These are phyloP conservation scores for Anser brachyrhynchus DNA, from an alignment of 2,113 vertebrate species.

Conservation along the genomic window DNA sequence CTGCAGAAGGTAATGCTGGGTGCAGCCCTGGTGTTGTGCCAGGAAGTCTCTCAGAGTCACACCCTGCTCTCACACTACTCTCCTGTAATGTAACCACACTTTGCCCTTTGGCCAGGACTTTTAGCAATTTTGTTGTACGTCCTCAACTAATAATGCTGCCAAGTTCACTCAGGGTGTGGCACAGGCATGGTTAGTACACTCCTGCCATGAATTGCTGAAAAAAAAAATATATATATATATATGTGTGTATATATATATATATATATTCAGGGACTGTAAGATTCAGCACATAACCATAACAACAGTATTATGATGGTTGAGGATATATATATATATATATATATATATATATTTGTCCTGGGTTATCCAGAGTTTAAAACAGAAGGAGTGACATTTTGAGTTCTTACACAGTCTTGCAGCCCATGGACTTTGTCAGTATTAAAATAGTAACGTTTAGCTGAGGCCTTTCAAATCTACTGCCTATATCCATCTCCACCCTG, in stretches of 20 bases:
- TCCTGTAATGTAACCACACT: not conserved
- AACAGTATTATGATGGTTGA: not conserved
- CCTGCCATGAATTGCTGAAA: not conserved
- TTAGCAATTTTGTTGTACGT: not conserved
- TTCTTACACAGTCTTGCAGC: not conserved
- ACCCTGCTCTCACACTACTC: not conserved
- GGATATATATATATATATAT: not conserved
- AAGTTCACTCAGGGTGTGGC: not conserved
- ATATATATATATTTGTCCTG: not conserved
- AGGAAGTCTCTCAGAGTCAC: not conserved
- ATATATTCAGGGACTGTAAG: not conserved
- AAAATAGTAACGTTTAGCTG: not conserved
- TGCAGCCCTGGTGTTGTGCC: not conserved
- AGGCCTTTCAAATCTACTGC: not conserved
- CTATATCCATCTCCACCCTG: fast-evolving
- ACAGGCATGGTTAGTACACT: not conserved
- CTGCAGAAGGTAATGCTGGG: not conserved
- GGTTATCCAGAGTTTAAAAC: not conserved
- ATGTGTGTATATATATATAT: too few relatives aligned
- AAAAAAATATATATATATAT: not conserved
- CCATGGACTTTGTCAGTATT: not conserved
- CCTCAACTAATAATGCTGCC: not conserved
- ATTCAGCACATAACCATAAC: not conserved
- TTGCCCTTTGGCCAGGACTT: not conserved
- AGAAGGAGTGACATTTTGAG: not conserved